Percentiles rank a stretch among this genome's conserved stretches.
Conservation (phyloP, 2,113 vertebrate species). For the Serinus canaria region DNA sequence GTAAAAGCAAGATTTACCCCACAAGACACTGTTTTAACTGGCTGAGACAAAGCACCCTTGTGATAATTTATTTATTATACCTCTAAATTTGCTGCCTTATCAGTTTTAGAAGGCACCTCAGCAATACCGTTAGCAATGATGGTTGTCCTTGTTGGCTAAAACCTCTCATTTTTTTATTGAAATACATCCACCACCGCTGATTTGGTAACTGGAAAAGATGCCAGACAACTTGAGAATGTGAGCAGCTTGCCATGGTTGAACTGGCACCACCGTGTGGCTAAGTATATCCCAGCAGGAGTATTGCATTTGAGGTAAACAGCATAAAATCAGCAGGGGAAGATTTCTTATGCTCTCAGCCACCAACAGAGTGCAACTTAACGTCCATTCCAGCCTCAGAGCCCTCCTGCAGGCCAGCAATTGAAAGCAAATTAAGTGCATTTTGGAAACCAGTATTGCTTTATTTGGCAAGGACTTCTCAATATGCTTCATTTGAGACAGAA, state of each 20-base stretch:
- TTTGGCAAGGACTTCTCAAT: constrained; percentile 16
- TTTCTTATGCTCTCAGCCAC: background rate
- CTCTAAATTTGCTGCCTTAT: background rate
- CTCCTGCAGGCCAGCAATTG: background rate
- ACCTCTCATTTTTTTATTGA: background rate
- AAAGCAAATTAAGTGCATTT: constrained; percentile 27
- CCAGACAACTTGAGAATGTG: background rate
- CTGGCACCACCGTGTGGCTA: background rate
- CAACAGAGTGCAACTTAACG: rapidly evolving
- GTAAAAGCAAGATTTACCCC: background rate
- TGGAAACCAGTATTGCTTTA: constrained; percentile 21
- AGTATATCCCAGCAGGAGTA: background rate
- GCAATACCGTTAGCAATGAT: background rate
- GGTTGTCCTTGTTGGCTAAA: background rate
- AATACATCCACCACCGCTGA: background rate
- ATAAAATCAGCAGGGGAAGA: background rate
- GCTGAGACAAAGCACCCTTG: background rate
- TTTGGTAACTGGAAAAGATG: background rate
- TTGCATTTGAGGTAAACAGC: background rate
- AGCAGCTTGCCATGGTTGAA: background rate
- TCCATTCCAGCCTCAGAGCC: background rate
- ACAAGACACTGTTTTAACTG: background rate
- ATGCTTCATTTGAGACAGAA: constrained; percentile 3
- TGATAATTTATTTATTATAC: background rate
- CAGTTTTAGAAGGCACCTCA: background rate